phyloP scores from a whole-genome alignment of 2,113 vertebrate species.

The Perca fluviatilis region DNA sequence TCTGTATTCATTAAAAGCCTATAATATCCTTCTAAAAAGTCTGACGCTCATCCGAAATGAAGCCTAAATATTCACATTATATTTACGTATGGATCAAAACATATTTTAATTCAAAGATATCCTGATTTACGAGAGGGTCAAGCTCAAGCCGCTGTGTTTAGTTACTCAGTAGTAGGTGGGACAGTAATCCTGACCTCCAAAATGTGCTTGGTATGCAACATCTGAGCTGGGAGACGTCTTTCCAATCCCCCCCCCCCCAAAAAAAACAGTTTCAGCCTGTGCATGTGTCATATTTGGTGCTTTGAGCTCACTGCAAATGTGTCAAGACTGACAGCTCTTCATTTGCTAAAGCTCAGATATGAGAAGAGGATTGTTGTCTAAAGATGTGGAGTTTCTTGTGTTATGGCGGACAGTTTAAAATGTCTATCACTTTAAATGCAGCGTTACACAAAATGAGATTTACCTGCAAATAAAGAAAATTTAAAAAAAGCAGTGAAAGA shows the following conservation, averaged over 20 bases:
- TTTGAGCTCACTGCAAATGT: not conserved
- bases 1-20: not conserved
- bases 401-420: not conserved
- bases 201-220: slow-evolving; percentile 42
- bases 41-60: not conserved
- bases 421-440: not conserved
- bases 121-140: not conserved
- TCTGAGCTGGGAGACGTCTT: slow-evolving; percentile 28
- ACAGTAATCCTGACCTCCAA: not conserved
- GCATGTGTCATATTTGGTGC: not conserved
- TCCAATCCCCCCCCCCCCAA: not conserved
- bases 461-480: too few relatives aligned
- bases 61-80: not conserved
- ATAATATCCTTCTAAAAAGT: not conserved
- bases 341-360: not conserved
- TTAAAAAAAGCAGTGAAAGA: too few relatives aligned
- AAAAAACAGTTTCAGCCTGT: not conserved
- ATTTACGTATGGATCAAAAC: not conserved
- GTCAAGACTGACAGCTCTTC: not conserved
- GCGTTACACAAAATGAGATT: too few relatives aligned
- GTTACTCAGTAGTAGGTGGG: not conserved
- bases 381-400: not conserved
- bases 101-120: not conserved
- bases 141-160: not conserved
- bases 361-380: not conserved